phyloP scores from a whole-genome alignment of 2,797 vertebrate species.

The Iguana delicatissima region DNA sequence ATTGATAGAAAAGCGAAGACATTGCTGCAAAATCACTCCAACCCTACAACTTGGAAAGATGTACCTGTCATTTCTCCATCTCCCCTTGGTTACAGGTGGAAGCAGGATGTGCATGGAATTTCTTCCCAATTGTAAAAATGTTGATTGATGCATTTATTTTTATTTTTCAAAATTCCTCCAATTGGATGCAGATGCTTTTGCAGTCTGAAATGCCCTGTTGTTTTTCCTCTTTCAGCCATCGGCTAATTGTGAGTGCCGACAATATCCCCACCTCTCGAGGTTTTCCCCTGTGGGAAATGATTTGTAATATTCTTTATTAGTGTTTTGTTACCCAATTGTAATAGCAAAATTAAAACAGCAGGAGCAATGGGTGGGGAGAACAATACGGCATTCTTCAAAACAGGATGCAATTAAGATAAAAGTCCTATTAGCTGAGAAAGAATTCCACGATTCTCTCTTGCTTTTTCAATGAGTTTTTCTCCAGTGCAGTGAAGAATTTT shows the following conservation, averaged over 20 bases:
- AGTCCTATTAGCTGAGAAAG: not conserved
- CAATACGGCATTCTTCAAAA: not conserved
- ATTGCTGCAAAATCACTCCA: too few relatives aligned
- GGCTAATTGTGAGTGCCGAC: not conserved
- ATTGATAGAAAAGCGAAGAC: too few relatives aligned
- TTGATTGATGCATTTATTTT: not conserved
- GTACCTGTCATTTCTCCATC: too few relatives aligned
- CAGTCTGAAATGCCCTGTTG: not conserved
- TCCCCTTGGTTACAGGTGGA: too few relatives aligned
- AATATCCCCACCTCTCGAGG: not conserved
- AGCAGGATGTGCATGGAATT: not conserved
- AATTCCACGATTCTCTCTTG: not conserved
- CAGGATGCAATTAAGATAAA: slow-evolving; percentile 29
- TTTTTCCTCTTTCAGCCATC: not conserved
- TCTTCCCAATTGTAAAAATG: not conserved
- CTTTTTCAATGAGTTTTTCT: not conserved
- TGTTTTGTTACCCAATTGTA: slow-evolving; percentile 29
- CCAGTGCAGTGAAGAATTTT: too few relatives aligned
- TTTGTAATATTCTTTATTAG: slow-evolving; percentile 25
- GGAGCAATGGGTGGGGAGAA: not conserved
- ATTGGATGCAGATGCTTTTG: not conserved
- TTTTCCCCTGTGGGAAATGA: not conserved
- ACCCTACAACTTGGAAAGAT: too few relatives aligned
- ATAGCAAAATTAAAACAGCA: slow-evolving; percentile 32
- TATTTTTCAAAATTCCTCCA: not conserved